These are phyloP conservation scores for Nymphicus hollandicus DNA, from an alignment of 2,113 vertebrate species.

Conservation along the genomic window DNA sequence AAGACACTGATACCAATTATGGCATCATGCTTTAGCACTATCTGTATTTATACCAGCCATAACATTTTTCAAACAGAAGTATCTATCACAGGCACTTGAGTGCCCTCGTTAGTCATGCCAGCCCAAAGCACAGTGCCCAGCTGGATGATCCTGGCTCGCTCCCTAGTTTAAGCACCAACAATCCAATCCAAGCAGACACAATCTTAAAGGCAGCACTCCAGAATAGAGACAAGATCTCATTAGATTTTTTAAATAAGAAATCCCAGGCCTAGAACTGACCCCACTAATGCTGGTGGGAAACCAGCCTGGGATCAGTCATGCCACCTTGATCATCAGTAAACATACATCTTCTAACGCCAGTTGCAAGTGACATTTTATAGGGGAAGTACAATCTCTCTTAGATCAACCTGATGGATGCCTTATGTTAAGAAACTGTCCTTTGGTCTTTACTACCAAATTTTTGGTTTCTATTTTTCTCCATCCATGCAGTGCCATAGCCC, in stretches of 20 bases:
- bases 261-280: neutral
- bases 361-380: neutral
- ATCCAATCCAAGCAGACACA: neutral
- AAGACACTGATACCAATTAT: neutral
- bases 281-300: neutral
- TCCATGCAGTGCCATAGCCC: neutral
- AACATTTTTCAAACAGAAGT: rapidly evolving
- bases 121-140: neutral
- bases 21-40: neutral
- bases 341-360: rapidly evolving
- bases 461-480: neutral
- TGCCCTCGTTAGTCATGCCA: neutral
- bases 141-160: neutral
- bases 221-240: neutral
- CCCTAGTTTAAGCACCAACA: neutral
- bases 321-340: neutral
- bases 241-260: constrained; percentile 11
- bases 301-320: rapidly evolving
- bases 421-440: neutral
- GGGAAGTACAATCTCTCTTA: neutral
- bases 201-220: neutral
- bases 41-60: rapidly evolving
- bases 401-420: neutral
- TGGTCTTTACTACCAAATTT: rapidly evolving
- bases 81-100: neutral